phyloP scores from a whole-genome alignment of 2,113 vertebrate species.

The Centropus unirufus region DNA sequence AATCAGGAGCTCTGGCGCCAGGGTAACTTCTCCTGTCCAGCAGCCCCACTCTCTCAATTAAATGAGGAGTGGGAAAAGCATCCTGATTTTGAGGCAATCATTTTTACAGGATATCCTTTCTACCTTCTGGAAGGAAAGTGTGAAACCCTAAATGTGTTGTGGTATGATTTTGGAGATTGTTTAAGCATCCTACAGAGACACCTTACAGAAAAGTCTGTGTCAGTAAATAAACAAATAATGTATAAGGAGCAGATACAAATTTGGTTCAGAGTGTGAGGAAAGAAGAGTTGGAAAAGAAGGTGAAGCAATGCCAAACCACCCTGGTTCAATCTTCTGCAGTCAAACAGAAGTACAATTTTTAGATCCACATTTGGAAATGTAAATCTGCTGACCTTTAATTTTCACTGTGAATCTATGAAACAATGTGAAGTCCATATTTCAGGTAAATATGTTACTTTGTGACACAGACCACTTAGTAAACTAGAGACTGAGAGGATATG shows the following conservation, averaged over 20 bases:
- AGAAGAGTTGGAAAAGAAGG: background rate
- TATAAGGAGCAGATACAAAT: background rate
- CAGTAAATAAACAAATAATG: background rate
- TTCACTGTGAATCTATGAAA: constrained; percentile 2
- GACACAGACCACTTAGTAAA: background rate
- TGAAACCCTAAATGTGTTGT: background rate
- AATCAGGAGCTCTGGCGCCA: constrained; percentile 25
- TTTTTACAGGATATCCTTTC: background rate
- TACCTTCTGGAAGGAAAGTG: background rate
- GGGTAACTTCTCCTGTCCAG: background rate
- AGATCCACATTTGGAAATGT: background rate
- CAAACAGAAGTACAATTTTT: constrained; percentile 2
- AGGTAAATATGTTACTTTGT: constrained; percentile 35
- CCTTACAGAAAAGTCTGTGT: background rate
- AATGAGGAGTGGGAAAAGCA: background rate
- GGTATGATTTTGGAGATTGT: background rate
- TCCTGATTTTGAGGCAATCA: background rate
- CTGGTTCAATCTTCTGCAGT: background rate
- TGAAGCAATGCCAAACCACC: background rate
- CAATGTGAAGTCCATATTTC: constrained; percentile 13
- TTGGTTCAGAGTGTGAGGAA: background rate
- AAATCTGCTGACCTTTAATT: constrained; percentile 15
- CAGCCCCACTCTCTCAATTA: background rate
- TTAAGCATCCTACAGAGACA: background rate
- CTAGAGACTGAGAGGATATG: background rate